A percentile compares a stretch with the other conserved stretches of the same genome.
phyloP scores from a whole-genome alignment of 1,140 invertebrate species.

The Macrobrachium nipponense region DNA sequence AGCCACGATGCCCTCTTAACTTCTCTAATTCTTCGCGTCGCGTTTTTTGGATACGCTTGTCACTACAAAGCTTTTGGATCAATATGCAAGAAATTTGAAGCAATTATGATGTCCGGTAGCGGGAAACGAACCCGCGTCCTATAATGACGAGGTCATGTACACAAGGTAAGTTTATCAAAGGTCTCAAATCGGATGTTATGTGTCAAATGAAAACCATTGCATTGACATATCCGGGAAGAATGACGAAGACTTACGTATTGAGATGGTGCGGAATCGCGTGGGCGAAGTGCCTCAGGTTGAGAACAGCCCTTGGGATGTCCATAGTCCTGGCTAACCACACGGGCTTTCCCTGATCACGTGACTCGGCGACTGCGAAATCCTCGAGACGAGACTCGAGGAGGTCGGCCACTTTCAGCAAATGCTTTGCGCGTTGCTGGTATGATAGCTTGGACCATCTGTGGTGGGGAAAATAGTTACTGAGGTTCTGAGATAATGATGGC shows the following conservation, averaged over 20 bases:
- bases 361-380: slow-evolving; percentile 73
- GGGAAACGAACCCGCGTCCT: too few species aligned
- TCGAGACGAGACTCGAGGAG: slow-evolving; percentile 71
- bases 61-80: too few species aligned
- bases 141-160: too few species aligned
- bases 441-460: slow-evolving; percentile 68
- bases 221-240: too few species aligned
- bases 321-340: slow-evolving; percentile 71
- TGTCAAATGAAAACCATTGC: too few species aligned
- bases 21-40: too few species aligned
- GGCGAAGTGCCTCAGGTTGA: slow-evolving; percentile 75
- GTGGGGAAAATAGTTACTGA: slow-evolving; percentile 28
- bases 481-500: not conserved
- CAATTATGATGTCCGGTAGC: too few species aligned
- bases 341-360: slow-evolving; percentile 75
- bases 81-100: too few species aligned
- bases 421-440: slow-evolving; percentile 65
- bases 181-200: too few species aligned
- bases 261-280: slow-evolving; percentile 68
- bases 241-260: slow-evolving; percentile 63
- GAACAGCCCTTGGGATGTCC: slow-evolving; percentile 74
- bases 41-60: too few species aligned
- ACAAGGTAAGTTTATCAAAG: too few species aligned
- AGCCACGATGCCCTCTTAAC: too few species aligned
- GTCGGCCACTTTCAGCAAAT: slow-evolving; percentile 72